Conservation (phyloP, 2,797 vertebrate genomes). For the Glossophaga mutica region DNA sequence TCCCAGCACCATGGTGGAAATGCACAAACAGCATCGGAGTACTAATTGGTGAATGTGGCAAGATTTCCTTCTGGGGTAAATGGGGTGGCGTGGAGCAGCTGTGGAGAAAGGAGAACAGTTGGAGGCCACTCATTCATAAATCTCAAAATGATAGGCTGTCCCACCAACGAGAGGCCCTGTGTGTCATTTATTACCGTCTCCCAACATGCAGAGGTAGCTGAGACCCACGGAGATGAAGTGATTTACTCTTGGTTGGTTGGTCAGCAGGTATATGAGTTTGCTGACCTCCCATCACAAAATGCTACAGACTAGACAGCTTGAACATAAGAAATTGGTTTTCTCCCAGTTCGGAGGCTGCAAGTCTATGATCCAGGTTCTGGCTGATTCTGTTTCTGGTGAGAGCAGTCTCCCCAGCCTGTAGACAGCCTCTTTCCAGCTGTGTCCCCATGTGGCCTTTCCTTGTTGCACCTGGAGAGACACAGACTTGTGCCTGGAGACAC, state of each 20-base stretch:
- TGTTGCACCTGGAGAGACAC: not conserved
- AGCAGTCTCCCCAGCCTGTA: not conserved
- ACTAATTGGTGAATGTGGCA: not conserved
- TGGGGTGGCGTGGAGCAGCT: not conserved
- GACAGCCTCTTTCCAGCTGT: fast-evolving
- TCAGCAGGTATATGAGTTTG: not conserved
- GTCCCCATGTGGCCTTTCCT: not conserved
- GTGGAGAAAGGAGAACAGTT: not conserved
- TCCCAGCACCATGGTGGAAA: not conserved
- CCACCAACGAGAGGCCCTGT: fast-evolving
- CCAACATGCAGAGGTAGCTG: not conserved
- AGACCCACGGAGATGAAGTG: fast-evolving
- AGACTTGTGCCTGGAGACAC: no score
- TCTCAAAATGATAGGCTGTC: not conserved
- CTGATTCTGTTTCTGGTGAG: not conserved
- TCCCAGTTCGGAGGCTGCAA: not conserved
- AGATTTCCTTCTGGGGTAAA: not conserved
- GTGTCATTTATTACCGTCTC: not conserved
- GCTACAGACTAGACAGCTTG: fast-evolving
- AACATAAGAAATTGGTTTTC: not conserved
- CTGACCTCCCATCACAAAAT: not conserved
- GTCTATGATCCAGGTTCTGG: not conserved
- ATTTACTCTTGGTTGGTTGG: fast-evolving
- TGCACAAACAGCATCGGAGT: not conserved
- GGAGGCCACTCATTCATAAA: not conserved